Evolutionary conservation across 2,888 invertebrate genomes (phyloP), one percentile per base, ranked within the genome.

Genomic region (Thecocarcelia acutangulata): DNA sequence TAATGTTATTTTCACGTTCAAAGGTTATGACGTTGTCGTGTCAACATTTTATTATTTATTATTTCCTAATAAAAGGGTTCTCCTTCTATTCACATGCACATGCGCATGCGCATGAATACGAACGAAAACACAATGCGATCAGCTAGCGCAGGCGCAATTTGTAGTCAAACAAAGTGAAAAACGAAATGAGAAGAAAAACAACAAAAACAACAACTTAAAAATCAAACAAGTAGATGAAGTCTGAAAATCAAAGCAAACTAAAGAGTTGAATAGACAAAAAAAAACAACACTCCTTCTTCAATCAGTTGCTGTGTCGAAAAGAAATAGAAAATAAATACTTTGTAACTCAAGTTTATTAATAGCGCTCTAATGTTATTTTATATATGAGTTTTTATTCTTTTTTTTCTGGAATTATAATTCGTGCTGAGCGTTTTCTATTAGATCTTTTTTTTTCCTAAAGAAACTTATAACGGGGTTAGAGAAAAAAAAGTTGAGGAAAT

Each of bases 11-110:
- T 87, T 87, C 87, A 87, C 87, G 89, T 89, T 89, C 89, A 89
- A 89, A 89, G 88, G 88, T 89, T 89, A 89, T 87, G 88, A 89
- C 88, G 88, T 87, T 86, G 89, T 87, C 89, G 87, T 89, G 88
- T 89, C 89, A 89, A 87, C 87, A 85, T 89, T 89, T 86, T 86
- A 87, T 89, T 88, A 87, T 89, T 89, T 89, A 89, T 89, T 87
- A 86, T 88, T 85, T 82, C 83, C 84, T 84, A 83, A 85, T 84
- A 87, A 88, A 87, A 87, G 89, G 88, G 87, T 86, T 89, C 82
- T 81, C 74, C 74, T 75, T 59, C 81, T 73, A 76, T 73, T 28
- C 76, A 59, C 72, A 59, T 66, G 72, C 44, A 72, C 59, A 72
- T 58, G 33, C 33, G 9, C 33, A 33, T 8, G 8, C 33, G n/a